Base-by-base conservation (phyloP, 2,797 vertebrate species). In the Brachyrhaphis roseni region DNA sequence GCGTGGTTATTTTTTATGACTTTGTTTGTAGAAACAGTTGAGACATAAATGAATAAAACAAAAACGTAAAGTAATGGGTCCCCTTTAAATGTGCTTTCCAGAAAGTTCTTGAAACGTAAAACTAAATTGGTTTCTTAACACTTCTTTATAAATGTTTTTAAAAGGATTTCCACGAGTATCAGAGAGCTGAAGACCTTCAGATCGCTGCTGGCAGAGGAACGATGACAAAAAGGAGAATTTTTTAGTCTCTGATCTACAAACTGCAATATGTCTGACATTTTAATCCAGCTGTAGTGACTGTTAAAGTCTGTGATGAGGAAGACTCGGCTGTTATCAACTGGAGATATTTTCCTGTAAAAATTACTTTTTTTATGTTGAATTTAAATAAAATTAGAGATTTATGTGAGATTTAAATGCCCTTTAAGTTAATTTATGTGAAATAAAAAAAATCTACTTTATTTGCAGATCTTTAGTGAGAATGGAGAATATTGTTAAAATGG, bases 161-260 rank as follows among this genome's bases (percentile, higher is more conserved):
- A 64, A 75, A 96, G 98, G 92, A 95, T 99, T 91, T 98, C 98
- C 66, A 99, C 97, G 0, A 99, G 98, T 2, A 80, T 99, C 84
- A 93, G 93, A 89, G 98, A 99, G 91, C 88, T 99, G 94, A 94
- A 98, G 90, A 98, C 96, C 93, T 94, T 94, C 89, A 84, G 90
- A 70, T 91, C 86, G 7, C 91, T 98, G 82, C 90, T 98, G 11
- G 78, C 92, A 13, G 93, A 95, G 68, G 81, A 96, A 59, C 86
- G 70, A 75, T 82, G 89, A 93, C 18, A 13, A 55, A 10, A 1
- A 74, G 26, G 57, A 57, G 41, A 15, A 39, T 47, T 47, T 51
- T 34, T 75, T 26, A 46, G 59, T 28, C 57, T 31, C 20, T 23
- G 5, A 12, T 10, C 31, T 36, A 4, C 39, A 0, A 3, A n/a